A percentile compares a stretch with the other conserved stretches of the same genome.
Conservation (phyloP, 1,140 invertebrate genomes). For the Stegodyphus dumicola region DNA sequence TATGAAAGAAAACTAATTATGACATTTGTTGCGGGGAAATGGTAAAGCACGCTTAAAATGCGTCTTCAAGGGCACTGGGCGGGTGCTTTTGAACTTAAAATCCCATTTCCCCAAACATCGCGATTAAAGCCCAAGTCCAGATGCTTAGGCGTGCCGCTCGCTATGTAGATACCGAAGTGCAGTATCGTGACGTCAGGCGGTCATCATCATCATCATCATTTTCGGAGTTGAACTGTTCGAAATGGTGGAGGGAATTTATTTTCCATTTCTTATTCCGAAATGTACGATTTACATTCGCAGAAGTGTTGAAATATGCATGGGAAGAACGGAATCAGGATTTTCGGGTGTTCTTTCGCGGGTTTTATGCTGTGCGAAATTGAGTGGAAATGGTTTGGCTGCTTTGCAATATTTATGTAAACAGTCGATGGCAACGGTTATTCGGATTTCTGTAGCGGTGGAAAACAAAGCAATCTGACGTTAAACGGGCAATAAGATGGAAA, state of each 20-base stretch:
- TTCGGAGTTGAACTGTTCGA: slow-evolving; percentile 16
- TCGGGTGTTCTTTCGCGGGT: not conserved
- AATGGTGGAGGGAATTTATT: slow-evolving; percentile 44
- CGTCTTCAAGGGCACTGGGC: not conserved
- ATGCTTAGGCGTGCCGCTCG: not conserved
- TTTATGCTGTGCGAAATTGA: slow-evolving; percentile 36
- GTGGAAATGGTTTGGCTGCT: not conserved
- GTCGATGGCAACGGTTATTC: too few relatives aligned
- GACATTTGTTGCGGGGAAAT: too few relatives aligned
- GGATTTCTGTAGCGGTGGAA: too few relatives aligned
- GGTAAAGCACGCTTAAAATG: too few relatives aligned
- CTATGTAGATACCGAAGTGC: slow-evolving; percentile 14
- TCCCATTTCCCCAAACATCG: slow-evolving; percentile 38
- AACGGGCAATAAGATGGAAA: too few relatives aligned
- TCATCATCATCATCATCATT: slow-evolving; percentile 60
- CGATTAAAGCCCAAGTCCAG: slow-evolving; percentile 43
- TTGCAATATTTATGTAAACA: too few relatives aligned
- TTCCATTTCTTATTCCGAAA: slow-evolving; percentile 49
- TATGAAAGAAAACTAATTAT: too few relatives aligned
- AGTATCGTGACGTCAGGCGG: slow-evolving; percentile 37
- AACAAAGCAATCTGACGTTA: too few relatives aligned
- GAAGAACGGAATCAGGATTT: slow-evolving; percentile 25
- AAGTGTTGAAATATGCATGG: slow-evolving; percentile 56
- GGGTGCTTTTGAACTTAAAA: slow-evolving; percentile 37
- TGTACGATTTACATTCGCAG: slow-evolving; percentile 49